Evolutionary conservation across 2,797 vertebrate species (phyloP).

Genomic region (Coranthus polyacanthus): DNA sequence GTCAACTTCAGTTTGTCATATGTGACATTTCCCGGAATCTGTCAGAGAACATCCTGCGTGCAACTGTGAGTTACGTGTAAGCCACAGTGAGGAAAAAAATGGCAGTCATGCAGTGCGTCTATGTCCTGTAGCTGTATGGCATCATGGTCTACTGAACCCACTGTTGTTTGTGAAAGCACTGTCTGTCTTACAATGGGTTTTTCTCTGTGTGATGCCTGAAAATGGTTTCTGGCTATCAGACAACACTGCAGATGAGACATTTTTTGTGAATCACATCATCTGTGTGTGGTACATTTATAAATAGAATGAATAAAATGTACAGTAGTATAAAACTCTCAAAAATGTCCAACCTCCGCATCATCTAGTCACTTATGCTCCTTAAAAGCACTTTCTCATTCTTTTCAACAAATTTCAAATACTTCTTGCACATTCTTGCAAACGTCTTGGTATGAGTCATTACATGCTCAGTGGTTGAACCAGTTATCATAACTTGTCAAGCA

Average conservation of each 20-base stretch:
- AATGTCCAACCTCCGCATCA: too few species aligned
- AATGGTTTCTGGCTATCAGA: constrained; percentile 14
- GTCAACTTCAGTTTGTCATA: constrained; percentile 50
- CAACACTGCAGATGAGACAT: not conserved
- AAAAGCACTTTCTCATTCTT: too few species aligned
- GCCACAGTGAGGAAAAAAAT: constrained; percentile 15
- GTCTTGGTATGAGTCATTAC: too few species aligned
- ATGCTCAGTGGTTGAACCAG: too few species aligned
- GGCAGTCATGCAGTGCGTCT: not conserved
- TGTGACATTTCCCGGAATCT: constrained; percentile 48
- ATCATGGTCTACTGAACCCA: constrained; percentile 38
- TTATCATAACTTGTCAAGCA: too few species aligned
- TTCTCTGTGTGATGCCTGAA: constrained; percentile 31
- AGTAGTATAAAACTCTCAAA: too few species aligned
- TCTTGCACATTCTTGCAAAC: too few species aligned
- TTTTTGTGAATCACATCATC: constrained; percentile 25
- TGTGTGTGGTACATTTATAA: too few species aligned
- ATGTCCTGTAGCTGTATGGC: constrained; percentile 25
- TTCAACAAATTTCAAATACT: too few species aligned
- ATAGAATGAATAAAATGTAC: too few species aligned
- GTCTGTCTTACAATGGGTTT: constrained; percentile 31
- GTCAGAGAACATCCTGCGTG: constrained; percentile 25
- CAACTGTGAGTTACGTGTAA: constrained; percentile 31
- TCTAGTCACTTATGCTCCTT: too few species aligned
- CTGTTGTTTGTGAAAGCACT: constrained; percentile 46